Conservation (phyloP, 2,888 invertebrate species). For the Microctonus aethiopoides region DNA sequence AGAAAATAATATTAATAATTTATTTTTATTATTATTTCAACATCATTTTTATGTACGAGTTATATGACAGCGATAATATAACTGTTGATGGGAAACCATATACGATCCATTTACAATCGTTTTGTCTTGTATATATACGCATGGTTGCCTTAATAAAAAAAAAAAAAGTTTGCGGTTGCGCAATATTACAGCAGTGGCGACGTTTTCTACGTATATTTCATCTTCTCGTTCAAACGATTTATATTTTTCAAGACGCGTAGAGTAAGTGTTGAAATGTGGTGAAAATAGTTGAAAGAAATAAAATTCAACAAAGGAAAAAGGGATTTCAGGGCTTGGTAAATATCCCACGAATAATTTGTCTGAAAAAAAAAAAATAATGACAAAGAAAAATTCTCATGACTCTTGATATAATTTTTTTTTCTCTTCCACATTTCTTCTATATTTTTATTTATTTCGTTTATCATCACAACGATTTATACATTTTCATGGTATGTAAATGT, state of each 20-base stretch:
- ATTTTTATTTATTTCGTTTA: not conserved
- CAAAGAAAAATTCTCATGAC: not conserved
- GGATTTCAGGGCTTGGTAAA: not conserved
- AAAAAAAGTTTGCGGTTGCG: slow-evolving; percentile 17
- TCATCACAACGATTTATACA: not conserved
- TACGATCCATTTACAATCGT: not conserved
- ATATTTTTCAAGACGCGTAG: not conserved
- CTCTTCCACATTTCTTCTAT: not conserved
- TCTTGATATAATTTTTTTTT: not conserved
- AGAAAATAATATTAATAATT: not conserved
- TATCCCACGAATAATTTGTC: not conserved
- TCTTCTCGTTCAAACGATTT: not conserved
- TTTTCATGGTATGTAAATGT: not conserved
- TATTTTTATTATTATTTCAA: not conserved
- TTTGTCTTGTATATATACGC: slow-evolving; percentile 9
- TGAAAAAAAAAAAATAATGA: not conserved
- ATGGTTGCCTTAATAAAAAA: slow-evolving; percentile 5
- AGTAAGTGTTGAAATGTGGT: not conserved
- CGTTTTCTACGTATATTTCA: not conserved
- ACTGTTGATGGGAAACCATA: not conserved
- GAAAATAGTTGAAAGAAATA: not conserved
- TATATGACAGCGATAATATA: not conserved
- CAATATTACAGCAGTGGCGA: not conserved
- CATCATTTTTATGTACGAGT: not conserved
- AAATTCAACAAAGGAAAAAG: not conserved